A percentile compares a stretch with the other conserved stretches of the same genome.
phyloP scores from a whole-genome alignment of 2,888 invertebrate species.

The Hartigia nigra region DNA sequence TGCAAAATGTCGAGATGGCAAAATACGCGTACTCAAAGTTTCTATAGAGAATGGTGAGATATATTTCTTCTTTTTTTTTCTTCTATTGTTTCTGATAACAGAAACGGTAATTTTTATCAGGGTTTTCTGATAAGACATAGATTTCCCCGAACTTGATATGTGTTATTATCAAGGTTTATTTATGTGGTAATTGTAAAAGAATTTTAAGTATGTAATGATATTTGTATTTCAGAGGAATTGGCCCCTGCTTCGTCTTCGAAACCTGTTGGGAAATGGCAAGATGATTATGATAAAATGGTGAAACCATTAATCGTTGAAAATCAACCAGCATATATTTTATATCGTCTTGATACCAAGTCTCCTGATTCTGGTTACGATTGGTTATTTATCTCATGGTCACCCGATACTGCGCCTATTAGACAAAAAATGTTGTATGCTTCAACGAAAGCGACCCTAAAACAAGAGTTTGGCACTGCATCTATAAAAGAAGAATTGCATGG shows the following conservation, averaged over 20 bases:
- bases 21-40: conserved; percentile 83
- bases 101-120: conserved; percentile 13
- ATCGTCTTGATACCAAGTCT: conserved; percentile 80
- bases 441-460: conserved; percentile 95
- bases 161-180: neutral
- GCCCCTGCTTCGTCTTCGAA: conserved; percentile 75
- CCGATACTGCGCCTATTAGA: conserved; percentile 89
- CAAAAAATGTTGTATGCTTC: conserved; percentile 99
- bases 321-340: conserved; percentile 90
- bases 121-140: neutral
- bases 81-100: conserved; percentile 14
- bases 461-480: conserved; percentile 93
- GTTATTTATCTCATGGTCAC: conserved; percentile 94
- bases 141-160: neutral
- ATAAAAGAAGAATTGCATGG: conserved; percentile 96
- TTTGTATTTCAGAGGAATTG: conserved; percentile 77
- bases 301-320: conserved; percentile 78
- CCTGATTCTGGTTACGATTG: conserved; percentile 87
- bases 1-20: conserved; percentile 84
- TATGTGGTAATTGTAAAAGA: too few relatives aligned
- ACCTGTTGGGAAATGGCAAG: conserved; percentile 82
- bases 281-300: conserved; percentile 84
- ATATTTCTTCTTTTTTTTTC: conserved; percentile 15
- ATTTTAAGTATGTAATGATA: conserved; percentile 8
- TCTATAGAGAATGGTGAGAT: conserved; percentile 85